A percentile compares a stretch with the other conserved stretches of the same genome.
These are phyloP conservation scores for Aplysina aerophoba DNA, from an alignment of 37 sponge, comb jelly and placozoan genomes.

Conservation along the genomic window DNA sequence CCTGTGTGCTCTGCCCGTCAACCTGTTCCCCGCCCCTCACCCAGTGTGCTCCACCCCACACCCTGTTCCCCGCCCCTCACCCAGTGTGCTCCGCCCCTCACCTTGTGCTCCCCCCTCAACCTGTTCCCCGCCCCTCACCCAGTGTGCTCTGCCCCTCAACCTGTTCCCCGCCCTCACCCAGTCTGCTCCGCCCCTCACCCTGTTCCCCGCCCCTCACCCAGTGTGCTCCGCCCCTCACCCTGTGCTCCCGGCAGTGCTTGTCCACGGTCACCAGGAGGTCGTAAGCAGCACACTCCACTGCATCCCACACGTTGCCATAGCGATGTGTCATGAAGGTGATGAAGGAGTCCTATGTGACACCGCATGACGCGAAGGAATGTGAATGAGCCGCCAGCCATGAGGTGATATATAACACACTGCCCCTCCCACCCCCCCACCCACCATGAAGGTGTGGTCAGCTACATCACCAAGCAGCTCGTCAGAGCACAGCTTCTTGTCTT, in stretches of 20 bases:
- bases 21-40: neutral
- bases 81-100: no score
- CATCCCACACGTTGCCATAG: conserved; percentile 42
- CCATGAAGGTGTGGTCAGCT: neutral
- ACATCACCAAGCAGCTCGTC: neutral
- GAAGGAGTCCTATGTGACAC: conserved; percentile 41
- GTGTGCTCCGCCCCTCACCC: conserved; percentile 11
- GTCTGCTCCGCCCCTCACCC: neutral
- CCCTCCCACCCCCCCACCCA: neutral
- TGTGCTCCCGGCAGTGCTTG: conserved; percentile 31
- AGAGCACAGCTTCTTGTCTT: neutral
- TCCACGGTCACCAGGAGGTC: conserved; percentile 55
- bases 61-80: neutral
- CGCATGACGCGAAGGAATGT: neutral
- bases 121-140: neutral
- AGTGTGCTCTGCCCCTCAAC: neutral
- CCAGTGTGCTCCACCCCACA: neutral
- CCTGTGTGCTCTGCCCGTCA: no score
- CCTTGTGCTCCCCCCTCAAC: neutral
- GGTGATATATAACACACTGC: conserved; percentile 27
- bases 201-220: neutral
- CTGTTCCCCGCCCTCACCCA: neutral
- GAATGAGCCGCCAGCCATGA: neutral
- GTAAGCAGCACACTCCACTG: conserved; percentile 36
- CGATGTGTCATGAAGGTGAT: conserved; percentile 47